Evolutionary conservation across 2,113 vertebrate species (phyloP), one percentile per base, ranked within the genome.

Genomic region (Calidris pugnax): DNA sequence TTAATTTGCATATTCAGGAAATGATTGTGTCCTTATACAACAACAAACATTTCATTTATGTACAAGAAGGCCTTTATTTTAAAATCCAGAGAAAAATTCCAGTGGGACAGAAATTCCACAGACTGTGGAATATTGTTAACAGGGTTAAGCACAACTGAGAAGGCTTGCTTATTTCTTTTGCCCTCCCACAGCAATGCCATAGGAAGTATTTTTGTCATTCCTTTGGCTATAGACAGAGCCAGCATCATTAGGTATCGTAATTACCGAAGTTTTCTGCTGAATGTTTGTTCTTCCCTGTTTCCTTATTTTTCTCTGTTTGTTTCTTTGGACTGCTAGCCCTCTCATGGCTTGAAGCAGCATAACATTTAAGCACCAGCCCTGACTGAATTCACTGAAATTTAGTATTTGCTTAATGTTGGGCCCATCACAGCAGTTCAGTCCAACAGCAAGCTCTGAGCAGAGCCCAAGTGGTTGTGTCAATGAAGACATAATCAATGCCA

Each of bases 1-100:
- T 93, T 71, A 66, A 81, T 93, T 81, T 91, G 48, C 57, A 79
- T 71, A 64, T 87, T 95, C 89, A 53, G 8, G 74, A 80, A 93
- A 84, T 48, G 1, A 77, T 93, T 92, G 30, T 88, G 43, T 84
- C 51, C 21, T 87, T 83, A 37, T 48, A 26, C 37, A 80, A 64
- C 76, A n/a, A 88, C 35, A 90, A 75, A 81, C 59, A 87, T 73
- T 94, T 86, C 22, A 47, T 84, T 77, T 81, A 27, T 87, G 18
- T 68, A 91, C 68, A 96, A 86, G 59, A 62, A 68, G 50, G 19
- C 27, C 55, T 88, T 71, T 77, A 74, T 78, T 91, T 91, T 73
- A 86, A 71, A 30, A 82, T 59, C 24, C 56, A 86, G 85, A 78
- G 39, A 86, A 91, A 94, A 91, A 90, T 50, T 88, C 72, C 51